phyloP scores from a whole-genome alignment of 2,797 vertebrate species.

The Molossus molossus region DNA sequence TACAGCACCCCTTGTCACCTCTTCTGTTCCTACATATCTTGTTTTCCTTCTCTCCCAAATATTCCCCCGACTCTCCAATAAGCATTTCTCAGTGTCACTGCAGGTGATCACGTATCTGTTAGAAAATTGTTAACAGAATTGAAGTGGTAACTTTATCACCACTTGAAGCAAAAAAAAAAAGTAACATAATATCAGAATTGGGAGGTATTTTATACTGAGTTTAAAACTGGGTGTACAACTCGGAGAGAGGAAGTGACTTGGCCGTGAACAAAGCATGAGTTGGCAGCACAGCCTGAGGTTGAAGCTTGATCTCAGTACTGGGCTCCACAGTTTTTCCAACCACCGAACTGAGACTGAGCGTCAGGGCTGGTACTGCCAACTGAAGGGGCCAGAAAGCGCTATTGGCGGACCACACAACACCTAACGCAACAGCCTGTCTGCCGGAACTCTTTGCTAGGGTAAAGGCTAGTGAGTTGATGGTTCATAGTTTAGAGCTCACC shows the following conservation, averaged over 20 bases:
- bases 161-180: not conserved
- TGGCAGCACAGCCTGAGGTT: constrained; percentile 55
- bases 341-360: not conserved
- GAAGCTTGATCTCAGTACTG: not conserved
- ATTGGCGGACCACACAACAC: not conserved
- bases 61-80: constrained; percentile 15
- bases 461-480: not conserved
- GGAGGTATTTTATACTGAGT: not conserved
- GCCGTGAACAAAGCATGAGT: not conserved
- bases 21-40: not conserved
- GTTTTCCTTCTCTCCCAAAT: constrained; percentile 19
- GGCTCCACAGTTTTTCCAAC: not conserved
- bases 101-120: not conserved
- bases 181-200: not conserved
- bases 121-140: constrained; percentile 7
- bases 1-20: not conserved
- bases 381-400: not conserved
- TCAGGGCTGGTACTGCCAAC: not conserved
- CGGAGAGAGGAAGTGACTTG: constrained; percentile 51
- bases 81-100: not conserved
- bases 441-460: not conserved
- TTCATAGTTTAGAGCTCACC: not conserved
- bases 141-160: not conserved
- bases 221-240: not conserved
- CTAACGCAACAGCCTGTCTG: not conserved